These are phyloP conservation scores for Andrena trimmerana DNA, from an alignment of 2,888 invertebrate species.

Conservation along the genomic window DNA sequence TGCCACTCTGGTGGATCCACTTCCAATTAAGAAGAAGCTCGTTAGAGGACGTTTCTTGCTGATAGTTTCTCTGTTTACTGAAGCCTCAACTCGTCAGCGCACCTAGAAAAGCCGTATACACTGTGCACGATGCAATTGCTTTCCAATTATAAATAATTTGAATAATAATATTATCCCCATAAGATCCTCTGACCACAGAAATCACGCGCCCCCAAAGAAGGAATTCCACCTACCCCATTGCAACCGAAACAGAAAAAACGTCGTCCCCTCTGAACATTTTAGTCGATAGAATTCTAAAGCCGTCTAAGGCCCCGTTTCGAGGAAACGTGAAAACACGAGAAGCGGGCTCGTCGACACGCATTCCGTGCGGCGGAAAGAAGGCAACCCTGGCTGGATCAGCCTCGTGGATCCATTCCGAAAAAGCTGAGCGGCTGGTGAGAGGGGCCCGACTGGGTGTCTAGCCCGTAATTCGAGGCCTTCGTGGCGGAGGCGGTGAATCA, in stretches of 20 bases:
- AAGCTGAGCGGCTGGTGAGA: slow-evolving; percentile 40
- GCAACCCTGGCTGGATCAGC: not conserved
- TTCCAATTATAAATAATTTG: no score
- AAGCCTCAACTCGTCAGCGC: no score
- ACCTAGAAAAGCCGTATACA: no score
- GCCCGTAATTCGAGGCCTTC: slow-evolving; percentile 59
- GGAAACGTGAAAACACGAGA: slow-evolving; percentile 4
- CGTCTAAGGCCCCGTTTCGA: slow-evolving; percentile 16
- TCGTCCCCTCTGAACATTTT: not conserved
- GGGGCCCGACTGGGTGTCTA: slow-evolving; percentile 40
- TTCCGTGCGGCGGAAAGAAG: not conserved
- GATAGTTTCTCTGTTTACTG: no score
- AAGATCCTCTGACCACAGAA: no score
- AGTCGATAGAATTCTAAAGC: not conserved
- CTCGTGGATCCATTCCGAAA: slow-evolving; percentile 37
- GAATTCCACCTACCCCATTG: not conserved
- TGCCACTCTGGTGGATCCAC: no score
- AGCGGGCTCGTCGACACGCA: not conserved
- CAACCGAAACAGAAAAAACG: not conserved
- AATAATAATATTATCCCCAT: no score
- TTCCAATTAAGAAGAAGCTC: no score
- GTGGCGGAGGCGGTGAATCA: slow-evolving; percentile 51
- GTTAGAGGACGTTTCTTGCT: no score
- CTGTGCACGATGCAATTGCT: no score
- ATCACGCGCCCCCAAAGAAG: not conserved